phyloP scores from a whole-genome alignment of 1,140 invertebrate species.

The Penaeus japonicus region DNA sequence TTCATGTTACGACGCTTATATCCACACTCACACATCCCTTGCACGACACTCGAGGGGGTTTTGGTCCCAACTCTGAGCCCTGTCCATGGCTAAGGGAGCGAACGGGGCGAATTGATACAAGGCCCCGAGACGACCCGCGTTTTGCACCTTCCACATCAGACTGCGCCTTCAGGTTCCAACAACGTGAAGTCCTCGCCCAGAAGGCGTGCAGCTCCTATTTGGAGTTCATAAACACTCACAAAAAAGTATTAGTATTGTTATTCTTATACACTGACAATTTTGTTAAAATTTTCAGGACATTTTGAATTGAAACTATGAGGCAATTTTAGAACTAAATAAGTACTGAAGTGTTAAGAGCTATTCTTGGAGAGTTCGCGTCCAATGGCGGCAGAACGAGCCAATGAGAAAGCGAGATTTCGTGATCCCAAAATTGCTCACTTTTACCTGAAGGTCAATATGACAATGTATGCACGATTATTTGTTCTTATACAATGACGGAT shows the following conservation, averaged over 20 bases:
- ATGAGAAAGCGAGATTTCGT: constrained; percentile 22
- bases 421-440: constrained; percentile 46
- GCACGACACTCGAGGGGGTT: constrained; percentile 21
- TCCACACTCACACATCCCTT: constrained; percentile 42
- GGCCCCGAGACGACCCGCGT: constrained; percentile 15
- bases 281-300: no score
- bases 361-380: not conserved
- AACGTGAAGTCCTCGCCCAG: not conserved
- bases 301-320: no score
- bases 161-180: constrained; percentile 24
- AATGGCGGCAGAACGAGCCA: constrained; percentile 30
- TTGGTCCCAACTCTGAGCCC: constrained; percentile 30
- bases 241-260: no score
- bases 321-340: no score
- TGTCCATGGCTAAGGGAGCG: constrained; percentile 31
- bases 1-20: constrained; percentile 23
- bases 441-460: constrained; percentile 54
- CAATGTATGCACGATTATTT: not conserved
- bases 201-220: not conserved
- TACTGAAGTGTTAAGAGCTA: no score
- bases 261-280: no score
- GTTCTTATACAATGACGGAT: not conserved
- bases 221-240: no score
- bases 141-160: constrained; percentile 43
- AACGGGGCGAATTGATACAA: not conserved